phyloP scores from a whole-genome alignment of 1,140 invertebrate species.

The Pentalonia nigronervosa region DNA sequence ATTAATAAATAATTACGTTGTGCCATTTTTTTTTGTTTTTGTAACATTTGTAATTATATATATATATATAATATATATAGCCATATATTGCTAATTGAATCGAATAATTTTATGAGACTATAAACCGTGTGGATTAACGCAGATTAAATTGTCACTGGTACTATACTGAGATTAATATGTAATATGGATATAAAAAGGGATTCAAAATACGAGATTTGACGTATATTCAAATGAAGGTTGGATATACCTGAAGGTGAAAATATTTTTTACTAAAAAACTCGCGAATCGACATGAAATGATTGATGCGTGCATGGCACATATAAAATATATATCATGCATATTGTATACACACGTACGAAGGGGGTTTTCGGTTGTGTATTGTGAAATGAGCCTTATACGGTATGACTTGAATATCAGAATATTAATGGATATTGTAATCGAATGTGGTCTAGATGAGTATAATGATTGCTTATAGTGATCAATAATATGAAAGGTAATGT shows the following conservation, averaged over 20 bases:
- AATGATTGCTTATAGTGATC: slow-evolving; percentile 6
- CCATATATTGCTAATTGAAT: background rate
- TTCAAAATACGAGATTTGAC: background rate
- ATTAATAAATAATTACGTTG: background rate
- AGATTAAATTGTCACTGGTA: background rate
- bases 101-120: background rate
- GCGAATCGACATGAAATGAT: background rate
- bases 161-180: background rate
- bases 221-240: background rate
- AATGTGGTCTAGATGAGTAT: background rate
- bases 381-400: background rate
- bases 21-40: background rate
- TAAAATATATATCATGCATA: background rate
- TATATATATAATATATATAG: too few species aligned
- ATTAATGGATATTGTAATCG: background rate
- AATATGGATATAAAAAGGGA: background rate
- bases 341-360: background rate
- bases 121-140: background rate
- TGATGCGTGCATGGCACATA: background rate
- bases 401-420: background rate
- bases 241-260: background rate
- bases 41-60: too few species aligned
- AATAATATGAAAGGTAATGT: background rate
- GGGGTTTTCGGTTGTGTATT: background rate
- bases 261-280: background rate